Base-by-base conservation (phyloP, 2,797 vertebrate genomes). In the Propithecus perrieri region DNA sequence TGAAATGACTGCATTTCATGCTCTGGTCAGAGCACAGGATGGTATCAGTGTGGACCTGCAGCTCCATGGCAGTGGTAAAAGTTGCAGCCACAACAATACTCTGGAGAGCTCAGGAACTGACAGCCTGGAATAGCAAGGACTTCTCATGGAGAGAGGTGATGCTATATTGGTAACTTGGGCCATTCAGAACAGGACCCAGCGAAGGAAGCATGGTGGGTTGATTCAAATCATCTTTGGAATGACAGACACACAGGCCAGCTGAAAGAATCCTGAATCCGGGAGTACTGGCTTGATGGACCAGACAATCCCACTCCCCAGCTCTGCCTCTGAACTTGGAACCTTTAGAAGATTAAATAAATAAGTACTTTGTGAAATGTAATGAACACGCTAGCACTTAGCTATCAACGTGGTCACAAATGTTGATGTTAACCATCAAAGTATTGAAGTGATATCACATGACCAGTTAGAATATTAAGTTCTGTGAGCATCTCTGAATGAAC, bases 371-470 rank as follows among this genome's bases (percentile, higher is more conserved):
- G 26, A 74, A 75, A 86, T 53, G 14, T n/a, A 41, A 75, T 85
- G 26, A 74, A 24, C 20, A 57, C 5, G 46, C 6, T 69, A 57
- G 55, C 65, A 74, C 13, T 41, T 18, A 59, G 33, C 76, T 85
- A 4, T 78, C 59, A 93, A n/a, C 11, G 30, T 18, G 81, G 30
- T 87, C 87, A 78, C 80, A 88, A n/a, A 85, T 86, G 38, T 78
- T 89, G 57, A 69, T 18, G 17, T 20, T 74, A 61, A 63, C n/a
- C 33, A 30, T 86, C 72, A 78, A 69, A 69, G 71, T 43, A 71
- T 3, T 83, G 33, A 95, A 89, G 43, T 67, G 61, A 41, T 61
- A 93, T 89, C 35, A 41, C 15, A 69, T 72, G 24, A 75, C 78
- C 81, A 24, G 35, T 95, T 89, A 55, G 28, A 95, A 69, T 35